phyloP scores from a whole-genome alignment of 1,140 invertebrate genomes.

The Ganaspis sp. region DNA sequence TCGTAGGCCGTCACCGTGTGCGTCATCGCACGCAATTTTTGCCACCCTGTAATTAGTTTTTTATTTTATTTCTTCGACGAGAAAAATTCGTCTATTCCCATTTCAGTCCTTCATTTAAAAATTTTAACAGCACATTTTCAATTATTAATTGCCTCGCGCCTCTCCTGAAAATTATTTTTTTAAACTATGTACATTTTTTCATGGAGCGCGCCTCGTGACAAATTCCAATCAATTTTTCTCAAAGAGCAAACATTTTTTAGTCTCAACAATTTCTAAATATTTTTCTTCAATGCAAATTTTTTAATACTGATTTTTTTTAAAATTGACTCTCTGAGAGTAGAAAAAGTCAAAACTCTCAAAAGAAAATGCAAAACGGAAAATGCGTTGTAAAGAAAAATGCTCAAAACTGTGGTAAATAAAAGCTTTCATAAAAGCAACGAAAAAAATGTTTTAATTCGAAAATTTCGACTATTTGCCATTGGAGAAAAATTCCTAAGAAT shows the following conservation, averaged over 20 bases:
- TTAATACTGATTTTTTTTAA: slow-evolving; percentile 26
- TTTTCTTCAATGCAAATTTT: slow-evolving; percentile 45
- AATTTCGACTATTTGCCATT: background rate
- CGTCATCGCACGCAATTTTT: slow-evolving; percentile 6
- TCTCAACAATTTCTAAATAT: slow-evolving; percentile 46
- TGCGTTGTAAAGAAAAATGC: slow-evolving; percentile 39
- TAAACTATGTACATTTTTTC: slow-evolving; percentile 29
- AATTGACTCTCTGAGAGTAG: background rate
- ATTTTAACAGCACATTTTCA: background rate
- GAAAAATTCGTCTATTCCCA: background rate
- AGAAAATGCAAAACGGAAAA: slow-evolving; percentile 53
- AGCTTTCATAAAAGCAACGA: no score
- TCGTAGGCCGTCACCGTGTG: slow-evolving; percentile 17
- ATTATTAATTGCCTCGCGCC: background rate
- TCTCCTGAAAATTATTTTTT: slow-evolving; percentile 12
- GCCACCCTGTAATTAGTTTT: slow-evolving; percentile 30
- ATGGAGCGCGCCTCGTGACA: background rate
- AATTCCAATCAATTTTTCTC: background rate
- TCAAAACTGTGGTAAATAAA: slow-evolving; percentile 38
- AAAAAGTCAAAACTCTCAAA: no score
- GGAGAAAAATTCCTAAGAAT: background rate
- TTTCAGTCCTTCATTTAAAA: background rate
- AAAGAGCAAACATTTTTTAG: background rate
- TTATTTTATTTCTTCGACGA: slow-evolving; percentile 11
- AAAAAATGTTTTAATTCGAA: background rate